Evolutionary conservation across 2,797 vertebrate species (phyloP).

Genomic region (Chaenodraco wilsoni): DNA sequence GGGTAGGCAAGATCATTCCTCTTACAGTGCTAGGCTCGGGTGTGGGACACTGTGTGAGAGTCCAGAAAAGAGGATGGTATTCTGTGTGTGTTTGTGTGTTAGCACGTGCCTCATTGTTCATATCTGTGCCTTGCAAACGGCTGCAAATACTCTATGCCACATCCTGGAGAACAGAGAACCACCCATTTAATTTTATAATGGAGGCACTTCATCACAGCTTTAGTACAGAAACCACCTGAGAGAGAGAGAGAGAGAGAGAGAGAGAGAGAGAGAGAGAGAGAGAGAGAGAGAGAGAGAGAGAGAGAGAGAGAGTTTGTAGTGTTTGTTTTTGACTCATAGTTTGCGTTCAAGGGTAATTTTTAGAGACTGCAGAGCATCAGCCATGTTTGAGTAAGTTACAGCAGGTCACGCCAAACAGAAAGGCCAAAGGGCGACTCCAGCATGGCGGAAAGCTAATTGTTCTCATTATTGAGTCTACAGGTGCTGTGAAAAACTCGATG

Average conservation of each 20-base stretch:
- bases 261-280: conserved; percentile 1
- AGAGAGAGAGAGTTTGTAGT: conserved; percentile 4
- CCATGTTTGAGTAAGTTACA: conserved; percentile 26
- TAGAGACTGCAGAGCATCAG: conserved; percentile 21
- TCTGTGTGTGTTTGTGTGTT: conserved; percentile 8
- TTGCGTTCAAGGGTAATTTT: conserved; percentile 1
- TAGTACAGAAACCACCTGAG: conserved; percentile 50
- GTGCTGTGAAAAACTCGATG: conserved; percentile 28
- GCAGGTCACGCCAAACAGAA: conserved; percentile 11
- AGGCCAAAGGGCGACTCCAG: conserved; percentile 40
- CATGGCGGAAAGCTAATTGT: conserved; percentile 62
- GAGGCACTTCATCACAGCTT: conserved; percentile 71
- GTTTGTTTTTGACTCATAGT: not conserved
- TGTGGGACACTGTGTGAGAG: conserved; percentile 27
- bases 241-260: conserved; percentile 10
- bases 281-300: conserved; percentile 34
- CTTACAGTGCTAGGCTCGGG: conserved; percentile 35
- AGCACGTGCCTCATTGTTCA: not conserved
- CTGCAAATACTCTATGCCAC: conserved; percentile 48
- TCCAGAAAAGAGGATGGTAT: conserved; percentile 25
- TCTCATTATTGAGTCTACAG: conserved; percentile 56
- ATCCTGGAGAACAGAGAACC: conserved; percentile 62
- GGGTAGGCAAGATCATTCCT: conserved; percentile 67
- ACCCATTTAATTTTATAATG: conserved; percentile 75
- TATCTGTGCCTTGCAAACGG: conserved; percentile 28